Evolutionary conservation across 2,113 vertebrate genomes (phyloP).

Genomic region (Phycodurus eques): DNA sequence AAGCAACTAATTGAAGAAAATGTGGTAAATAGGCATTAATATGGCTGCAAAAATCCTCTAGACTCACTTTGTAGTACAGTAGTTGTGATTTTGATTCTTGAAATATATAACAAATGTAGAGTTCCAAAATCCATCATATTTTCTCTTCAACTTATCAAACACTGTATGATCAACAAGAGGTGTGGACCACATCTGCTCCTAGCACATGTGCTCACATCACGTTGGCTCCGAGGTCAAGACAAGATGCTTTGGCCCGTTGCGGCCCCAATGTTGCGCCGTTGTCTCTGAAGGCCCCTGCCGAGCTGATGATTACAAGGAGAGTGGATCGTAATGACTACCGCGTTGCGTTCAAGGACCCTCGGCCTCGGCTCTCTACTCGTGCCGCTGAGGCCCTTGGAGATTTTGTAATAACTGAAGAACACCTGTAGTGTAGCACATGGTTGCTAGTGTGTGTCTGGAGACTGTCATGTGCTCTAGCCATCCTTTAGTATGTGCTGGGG

Average conservation of each 20-base stretch:
- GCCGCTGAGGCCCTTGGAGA: constrained; percentile 28
- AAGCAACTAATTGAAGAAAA: not conserved
- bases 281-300: constrained; percentile 30
- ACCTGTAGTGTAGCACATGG: constrained; percentile 64
- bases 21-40: not conserved
- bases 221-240: not conserved
- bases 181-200: not conserved
- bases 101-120: not conserved
- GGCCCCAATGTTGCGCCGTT: constrained; percentile 22
- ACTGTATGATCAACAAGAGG: not conserved
- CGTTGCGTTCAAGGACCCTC: constrained; percentile 54
- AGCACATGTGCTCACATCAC: not conserved
- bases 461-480: constrained; percentile 17
- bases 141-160: not conserved
- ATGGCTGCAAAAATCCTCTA: not conserved
- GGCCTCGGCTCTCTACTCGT: constrained; percentile 33
- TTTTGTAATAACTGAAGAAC: constrained; percentile 53
- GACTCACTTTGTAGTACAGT: not conserved
- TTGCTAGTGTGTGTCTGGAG: constrained; percentile 37
- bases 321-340: constrained; percentile 47
- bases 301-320: constrained; percentile 48
- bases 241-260: constrained; percentile 11
- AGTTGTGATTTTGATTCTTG: no score
- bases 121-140: not conserved
- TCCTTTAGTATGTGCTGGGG: no score